Percentiles rank a stretch among this genome's conserved stretches.
Evolutionary conservation across 1,140 invertebrate species (phyloP).

Genomic region (Drosophila seguyi): DNA sequence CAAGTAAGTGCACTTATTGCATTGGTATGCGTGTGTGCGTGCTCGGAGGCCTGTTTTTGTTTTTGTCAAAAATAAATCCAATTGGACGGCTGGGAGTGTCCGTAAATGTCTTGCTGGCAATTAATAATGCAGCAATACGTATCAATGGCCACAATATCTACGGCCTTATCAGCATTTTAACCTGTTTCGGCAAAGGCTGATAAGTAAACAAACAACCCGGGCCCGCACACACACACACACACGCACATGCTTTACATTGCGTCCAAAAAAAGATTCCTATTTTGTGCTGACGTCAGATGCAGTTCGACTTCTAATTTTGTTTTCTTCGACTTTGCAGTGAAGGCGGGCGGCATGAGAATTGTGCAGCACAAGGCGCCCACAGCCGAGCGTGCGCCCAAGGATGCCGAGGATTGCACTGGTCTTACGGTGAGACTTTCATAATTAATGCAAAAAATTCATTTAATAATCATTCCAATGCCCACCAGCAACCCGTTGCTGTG

Average conservation of each 20-base stretch:
- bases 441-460: constrained; percentile 34
- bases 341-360: constrained; percentile 96
- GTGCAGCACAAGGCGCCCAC: constrained; percentile 93
- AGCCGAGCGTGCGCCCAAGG: constrained; percentile 88
- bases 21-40: constrained; percentile 16
- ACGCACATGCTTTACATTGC: constrained; percentile 23
- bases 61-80: constrained; percentile 87
- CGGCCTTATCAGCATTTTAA: constrained; percentile 54
- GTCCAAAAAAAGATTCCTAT: constrained; percentile 37
- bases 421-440: constrained; percentile 63
- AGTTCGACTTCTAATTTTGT: constrained; percentile 1
- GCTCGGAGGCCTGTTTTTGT: constrained; percentile 21
- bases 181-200: constrained; percentile 51
- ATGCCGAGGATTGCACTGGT: constrained; percentile 85
- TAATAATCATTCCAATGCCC: constrained; percentile 71
- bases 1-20: constrained; percentile 87
- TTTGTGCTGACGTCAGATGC: constrained; percentile 60
- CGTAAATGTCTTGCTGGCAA: constrained; percentile 34
- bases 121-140: constrained; percentile 19
- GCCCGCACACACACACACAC: constrained; percentile 7
- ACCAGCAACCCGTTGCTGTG: constrained; percentile 86
- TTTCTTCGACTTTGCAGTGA: constrained; percentile 88
- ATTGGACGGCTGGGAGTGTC: constrained; percentile 57
- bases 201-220: constrained; percentile 50
- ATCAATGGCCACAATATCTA: constrained; percentile 47